Conservation (phyloP, 2,797 vertebrate species). For the Melanotaenia trifasciata region DNA sequence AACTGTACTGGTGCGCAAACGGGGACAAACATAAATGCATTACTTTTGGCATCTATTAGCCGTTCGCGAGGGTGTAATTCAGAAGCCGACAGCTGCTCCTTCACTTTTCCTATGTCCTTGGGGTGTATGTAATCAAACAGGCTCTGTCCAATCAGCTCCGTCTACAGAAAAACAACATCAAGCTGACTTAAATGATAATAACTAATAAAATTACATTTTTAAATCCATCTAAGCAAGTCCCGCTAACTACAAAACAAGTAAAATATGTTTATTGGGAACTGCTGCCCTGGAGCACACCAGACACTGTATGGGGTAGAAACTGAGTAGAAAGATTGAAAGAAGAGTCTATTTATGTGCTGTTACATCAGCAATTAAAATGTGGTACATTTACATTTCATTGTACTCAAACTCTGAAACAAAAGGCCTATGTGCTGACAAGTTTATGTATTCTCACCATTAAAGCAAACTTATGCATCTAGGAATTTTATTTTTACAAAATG, state of each 20-base stretch:
- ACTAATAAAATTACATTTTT: slow-evolving; percentile 17
- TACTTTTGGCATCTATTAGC: slow-evolving; percentile 93
- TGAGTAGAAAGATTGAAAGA: background rate
- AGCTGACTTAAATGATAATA: slow-evolving; percentile 20
- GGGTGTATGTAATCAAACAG: slow-evolving; percentile 96
- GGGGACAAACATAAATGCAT: slow-evolving; percentile 48
- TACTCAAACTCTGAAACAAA: background rate
- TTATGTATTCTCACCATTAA: background rate
- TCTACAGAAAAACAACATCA: slow-evolving; percentile 75
- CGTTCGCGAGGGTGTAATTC: slow-evolving; percentile 90
- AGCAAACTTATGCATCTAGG: background rate
- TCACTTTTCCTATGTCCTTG: slow-evolving; percentile 97
- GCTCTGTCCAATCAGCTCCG: slow-evolving; percentile 92
- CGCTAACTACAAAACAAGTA: slow-evolving; percentile 17
- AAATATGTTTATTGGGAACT: slow-evolving; percentile 9
- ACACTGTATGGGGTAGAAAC: slow-evolving; percentile 16
- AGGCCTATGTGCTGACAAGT: background rate
- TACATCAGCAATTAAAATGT: background rate
- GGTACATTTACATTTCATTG: background rate
- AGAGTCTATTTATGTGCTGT: background rate
- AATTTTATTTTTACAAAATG: background rate
- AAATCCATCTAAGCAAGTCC: slow-evolving; percentile 21
- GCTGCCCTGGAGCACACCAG: slow-evolving; percentile 40
- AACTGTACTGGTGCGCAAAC: background rate
- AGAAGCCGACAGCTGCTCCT: slow-evolving; percentile 93